These are phyloP conservation scores for Nomada fucata DNA, from an alignment of 2,888 invertebrate species.

Conservation along the genomic window DNA sequence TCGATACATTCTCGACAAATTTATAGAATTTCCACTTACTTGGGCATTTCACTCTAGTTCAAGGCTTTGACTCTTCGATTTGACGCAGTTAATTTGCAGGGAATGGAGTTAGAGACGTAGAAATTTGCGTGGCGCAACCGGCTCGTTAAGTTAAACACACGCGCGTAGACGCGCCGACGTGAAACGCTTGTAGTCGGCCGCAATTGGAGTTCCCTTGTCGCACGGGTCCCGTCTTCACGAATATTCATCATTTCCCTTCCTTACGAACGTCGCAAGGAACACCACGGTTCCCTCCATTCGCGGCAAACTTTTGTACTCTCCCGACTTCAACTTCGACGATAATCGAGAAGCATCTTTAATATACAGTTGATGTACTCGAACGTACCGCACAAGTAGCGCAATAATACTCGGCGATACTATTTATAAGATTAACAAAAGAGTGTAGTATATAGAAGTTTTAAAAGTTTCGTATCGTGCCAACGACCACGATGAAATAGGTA, in stretches of 20 bases:
- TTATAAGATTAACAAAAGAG: not conserved
- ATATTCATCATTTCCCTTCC: constrained; percentile 60
- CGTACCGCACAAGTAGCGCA: not conserved
- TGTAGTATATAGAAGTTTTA: constrained; percentile 1
- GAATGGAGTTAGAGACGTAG: constrained; percentile 29
- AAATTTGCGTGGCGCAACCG: constrained; percentile 41
- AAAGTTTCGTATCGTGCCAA: constrained; percentile 26
- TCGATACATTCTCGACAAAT: not conserved
- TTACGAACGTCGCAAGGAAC: constrained; percentile 57
- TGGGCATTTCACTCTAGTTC: constrained; percentile 18
- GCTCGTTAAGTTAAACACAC: constrained; percentile 63
- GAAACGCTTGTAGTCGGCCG: constrained; percentile 46
- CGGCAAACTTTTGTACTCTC: constrained; percentile 19
- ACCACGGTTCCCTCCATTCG: constrained; percentile 14
- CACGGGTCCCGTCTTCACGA: constrained; percentile 49
- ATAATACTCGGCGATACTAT: not conserved
- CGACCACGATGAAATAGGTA: constrained; percentile 30
- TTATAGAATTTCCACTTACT: not conserved
- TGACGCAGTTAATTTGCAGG: constrained; percentile 45
- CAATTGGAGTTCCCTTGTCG: constrained; percentile 54
- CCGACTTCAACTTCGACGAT: not conserved
- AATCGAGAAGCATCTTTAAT: constrained; percentile 3
- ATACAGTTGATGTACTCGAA: not conserved
- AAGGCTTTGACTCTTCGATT: constrained; percentile 32
- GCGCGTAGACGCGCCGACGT: constrained; percentile 44